Conservation (phyloP, 2,888 invertebrate species). For the Acrocera orbiculus region DNA sequence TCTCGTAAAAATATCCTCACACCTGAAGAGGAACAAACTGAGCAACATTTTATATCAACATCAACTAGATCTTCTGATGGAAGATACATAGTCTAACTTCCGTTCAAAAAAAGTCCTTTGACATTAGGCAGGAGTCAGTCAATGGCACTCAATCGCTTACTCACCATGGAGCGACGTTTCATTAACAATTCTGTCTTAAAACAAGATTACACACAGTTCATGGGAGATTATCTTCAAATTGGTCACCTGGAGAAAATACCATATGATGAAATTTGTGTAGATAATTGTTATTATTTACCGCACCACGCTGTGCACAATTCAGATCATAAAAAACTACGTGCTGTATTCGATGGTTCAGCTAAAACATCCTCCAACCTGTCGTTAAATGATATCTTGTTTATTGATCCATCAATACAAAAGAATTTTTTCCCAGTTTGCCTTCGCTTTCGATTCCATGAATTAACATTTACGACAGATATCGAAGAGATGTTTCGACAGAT, state of each 20-base stretch:
- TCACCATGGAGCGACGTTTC: constrained; percentile 1
- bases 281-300: neutral
- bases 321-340: constrained; percentile 2
- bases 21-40: no score
- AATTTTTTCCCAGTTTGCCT: neutral
- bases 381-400: neutral
- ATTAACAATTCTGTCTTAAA: neutral
- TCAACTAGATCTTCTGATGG: no score
- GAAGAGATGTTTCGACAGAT: constrained; percentile 6
- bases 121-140: neutral
- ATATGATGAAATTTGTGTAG: neutral
- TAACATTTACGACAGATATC: constrained; percentile 2
- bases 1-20: no score
- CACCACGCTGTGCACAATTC: constrained; percentile 3
- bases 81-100: neutral
- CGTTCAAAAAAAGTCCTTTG: neutral
- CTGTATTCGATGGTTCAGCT: constrained; percentile 5
- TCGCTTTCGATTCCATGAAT: neutral
- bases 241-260: constrained; percentile 12
- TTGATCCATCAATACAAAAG: neutral
- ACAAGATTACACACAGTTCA: constrained; percentile 10
- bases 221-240: constrained; percentile 13
- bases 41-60: no score
- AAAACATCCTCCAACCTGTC: constrained; percentile 1
- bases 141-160: neutral